Evolutionary conservation across 2,888 invertebrate genomes (phyloP).

Genomic region (Conomelus anceps): DNA sequence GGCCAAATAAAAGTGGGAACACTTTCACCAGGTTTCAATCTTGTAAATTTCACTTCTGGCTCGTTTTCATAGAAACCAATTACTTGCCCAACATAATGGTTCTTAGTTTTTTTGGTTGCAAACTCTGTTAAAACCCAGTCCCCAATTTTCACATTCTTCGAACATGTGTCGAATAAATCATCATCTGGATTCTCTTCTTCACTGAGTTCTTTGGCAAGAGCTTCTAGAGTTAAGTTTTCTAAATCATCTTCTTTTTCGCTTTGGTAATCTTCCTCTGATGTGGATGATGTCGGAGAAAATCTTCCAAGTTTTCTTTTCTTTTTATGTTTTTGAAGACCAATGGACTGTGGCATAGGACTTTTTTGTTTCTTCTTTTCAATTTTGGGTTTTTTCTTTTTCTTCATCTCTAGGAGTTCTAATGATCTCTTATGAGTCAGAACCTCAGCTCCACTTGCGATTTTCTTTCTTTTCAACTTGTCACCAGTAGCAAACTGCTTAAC

Average conservation of each 20-base stretch:
- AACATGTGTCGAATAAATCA: not conserved
- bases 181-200: not conserved
- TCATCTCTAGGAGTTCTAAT: too few species aligned
- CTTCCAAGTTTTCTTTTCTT: too few species aligned
- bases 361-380: too few species aligned
- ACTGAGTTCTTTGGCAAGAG: not conserved
- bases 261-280: constrained; percentile 2
- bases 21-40: constrained; percentile 2
- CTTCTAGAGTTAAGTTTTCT: constrained; percentile 6
- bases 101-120: constrained; percentile 1
- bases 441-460: not conserved
- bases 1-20: constrained; percentile 9
- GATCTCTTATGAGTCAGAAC: not conserved
- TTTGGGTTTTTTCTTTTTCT: too few species aligned
- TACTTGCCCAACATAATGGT: constrained; percentile 10
- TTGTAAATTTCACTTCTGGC: not conserved
- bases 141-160: not conserved
- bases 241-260: too few species aligned
- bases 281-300: too few species aligned
- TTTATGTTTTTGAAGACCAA: too few species aligned
- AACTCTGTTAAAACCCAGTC: constrained; percentile 18
- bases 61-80: not conserved
- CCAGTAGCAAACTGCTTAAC: not conserved
- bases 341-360: too few species aligned
- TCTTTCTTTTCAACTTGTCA: not conserved